Base-by-base conservation (phyloP, 2,797 vertebrate species). In the Channa striata region DNA sequence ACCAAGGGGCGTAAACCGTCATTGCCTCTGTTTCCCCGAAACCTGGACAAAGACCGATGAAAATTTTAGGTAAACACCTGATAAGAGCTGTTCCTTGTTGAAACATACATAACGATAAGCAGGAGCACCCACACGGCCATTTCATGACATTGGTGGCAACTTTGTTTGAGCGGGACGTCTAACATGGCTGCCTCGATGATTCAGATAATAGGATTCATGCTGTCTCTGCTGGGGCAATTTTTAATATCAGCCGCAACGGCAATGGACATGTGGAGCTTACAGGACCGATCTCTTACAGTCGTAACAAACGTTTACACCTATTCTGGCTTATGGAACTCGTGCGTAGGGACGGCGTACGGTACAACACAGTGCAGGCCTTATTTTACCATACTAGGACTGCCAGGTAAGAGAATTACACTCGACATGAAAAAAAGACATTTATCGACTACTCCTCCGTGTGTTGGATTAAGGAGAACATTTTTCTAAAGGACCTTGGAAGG, bases 361-460 rank as follows among this genome's bases (percentile, higher is more conserved):
- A 93, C 95, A 33, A 94, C 95, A 0, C 93, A 96, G 74, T 97
- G 95, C 63, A 89, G 95, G 49, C 95, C 95, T 0, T 96, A 95
- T 78, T 97, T 91, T 82, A 96, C 95, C 85, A 95, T 95, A 83
- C 93, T 96, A 23, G 95, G 95, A 77, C 93, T 96, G 86, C 95
- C 96, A 94, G 95, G 96, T 97, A 94, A 92, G 64, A 85, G 69
- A 82, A 72, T 77, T 42, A 58, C 68, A 53, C 65, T 30, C 16
- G 6, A 16, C 6, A 25, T 34, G 68, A 53, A 54, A 30, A 63
- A 70, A 53, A 69, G 50, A 81, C 72, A 14, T 87, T 77, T 80
- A 86, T 83, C 66, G 19, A 72, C 63, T 21, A 59, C 59, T 81
- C 37, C 59, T 71, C 49, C 59, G 74, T 58, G 25, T 67, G 72